Evolutionary conservation across 2,113 vertebrate genomes (phyloP).

Genomic region (Ramphastos sulfuratus): DNA sequence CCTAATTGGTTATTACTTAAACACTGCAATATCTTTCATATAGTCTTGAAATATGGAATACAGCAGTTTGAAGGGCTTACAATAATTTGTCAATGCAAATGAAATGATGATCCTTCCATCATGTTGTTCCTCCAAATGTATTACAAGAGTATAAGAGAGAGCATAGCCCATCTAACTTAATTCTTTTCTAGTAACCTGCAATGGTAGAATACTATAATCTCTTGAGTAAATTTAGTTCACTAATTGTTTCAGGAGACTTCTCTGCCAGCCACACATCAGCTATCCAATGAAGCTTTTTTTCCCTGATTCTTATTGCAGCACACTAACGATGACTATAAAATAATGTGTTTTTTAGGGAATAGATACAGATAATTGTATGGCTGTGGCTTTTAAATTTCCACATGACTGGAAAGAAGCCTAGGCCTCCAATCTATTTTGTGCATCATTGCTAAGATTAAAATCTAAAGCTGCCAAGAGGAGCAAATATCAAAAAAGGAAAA

Average conservation of each 20-base stretch:
- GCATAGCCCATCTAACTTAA: neutral
- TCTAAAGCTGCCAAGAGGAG: neutral
- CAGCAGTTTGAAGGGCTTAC: neutral
- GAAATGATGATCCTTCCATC: neutral
- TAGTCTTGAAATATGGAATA: neutral
- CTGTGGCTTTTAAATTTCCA: neutral
- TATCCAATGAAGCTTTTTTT: neutral
- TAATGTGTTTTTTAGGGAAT: neutral
- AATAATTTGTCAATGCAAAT: neutral
- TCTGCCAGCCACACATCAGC: neutral
- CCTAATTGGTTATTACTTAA: neutral
- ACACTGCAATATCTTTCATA: neutral
- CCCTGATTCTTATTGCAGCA: neutral
- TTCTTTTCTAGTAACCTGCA: neutral
- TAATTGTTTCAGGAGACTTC: neutral
- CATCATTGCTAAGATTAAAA: neutral
- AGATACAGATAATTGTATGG: neutral
- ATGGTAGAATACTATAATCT: neutral
- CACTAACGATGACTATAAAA: neutral
- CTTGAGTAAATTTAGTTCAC: neutral
- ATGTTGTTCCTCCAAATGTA: neutral
- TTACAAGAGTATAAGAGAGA: neutral
- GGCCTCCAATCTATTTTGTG: neutral
- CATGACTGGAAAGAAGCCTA: neutral
- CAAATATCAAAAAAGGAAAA: neutral